A percentile compares a stretch with the other conserved stretches of the same genome.
phyloP scores from a whole-genome alignment of 2,888 invertebrate species.

The Polymixis lichenea region DNA sequence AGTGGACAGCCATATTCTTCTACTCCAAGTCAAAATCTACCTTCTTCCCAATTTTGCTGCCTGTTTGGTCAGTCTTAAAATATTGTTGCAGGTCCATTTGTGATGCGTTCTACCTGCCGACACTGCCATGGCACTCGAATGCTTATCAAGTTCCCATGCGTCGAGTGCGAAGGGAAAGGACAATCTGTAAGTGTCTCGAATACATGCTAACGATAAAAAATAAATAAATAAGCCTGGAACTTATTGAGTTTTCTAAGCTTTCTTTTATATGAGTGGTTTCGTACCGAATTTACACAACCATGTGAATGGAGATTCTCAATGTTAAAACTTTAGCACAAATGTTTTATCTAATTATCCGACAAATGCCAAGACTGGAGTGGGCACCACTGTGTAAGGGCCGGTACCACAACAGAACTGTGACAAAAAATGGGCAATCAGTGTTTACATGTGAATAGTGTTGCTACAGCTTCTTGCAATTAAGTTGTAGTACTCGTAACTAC shows the following conservation, averaged over 20 bases:
- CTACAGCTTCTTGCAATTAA: too few relatives aligned
- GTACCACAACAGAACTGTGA: too few relatives aligned
- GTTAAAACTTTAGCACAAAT: not conserved
- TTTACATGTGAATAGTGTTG: too few relatives aligned
- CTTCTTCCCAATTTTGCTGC: not conserved
- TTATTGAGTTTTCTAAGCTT: not conserved
- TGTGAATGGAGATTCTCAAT: not conserved
- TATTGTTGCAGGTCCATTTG: slow-evolving; percentile 95
- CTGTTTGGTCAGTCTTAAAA: too few relatives aligned
- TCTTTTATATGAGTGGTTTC: not conserved
- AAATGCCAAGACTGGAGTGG: not conserved
- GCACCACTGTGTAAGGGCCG: not conserved
- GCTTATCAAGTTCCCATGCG: slow-evolving; percentile 97
- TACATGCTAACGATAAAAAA: not conserved
- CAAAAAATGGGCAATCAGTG: too few relatives aligned
- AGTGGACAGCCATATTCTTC: too few relatives aligned
- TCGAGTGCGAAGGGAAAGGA: slow-evolving; percentile 98
- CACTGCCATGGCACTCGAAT: slow-evolving; percentile 96
- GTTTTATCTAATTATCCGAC: not conserved
- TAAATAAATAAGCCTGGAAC: not conserved
- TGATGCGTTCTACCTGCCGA: slow-evolving; percentile 98
- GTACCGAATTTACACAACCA: not conserved
- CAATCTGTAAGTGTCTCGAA: slow-evolving; percentile 91
- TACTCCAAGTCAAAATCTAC: too few relatives aligned
- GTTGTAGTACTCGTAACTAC: too few relatives aligned